These are phyloP conservation scores for Pterophyllum scalare DNA, from an alignment of 2,113 vertebrate genomes.

Conservation along the genomic window DNA sequence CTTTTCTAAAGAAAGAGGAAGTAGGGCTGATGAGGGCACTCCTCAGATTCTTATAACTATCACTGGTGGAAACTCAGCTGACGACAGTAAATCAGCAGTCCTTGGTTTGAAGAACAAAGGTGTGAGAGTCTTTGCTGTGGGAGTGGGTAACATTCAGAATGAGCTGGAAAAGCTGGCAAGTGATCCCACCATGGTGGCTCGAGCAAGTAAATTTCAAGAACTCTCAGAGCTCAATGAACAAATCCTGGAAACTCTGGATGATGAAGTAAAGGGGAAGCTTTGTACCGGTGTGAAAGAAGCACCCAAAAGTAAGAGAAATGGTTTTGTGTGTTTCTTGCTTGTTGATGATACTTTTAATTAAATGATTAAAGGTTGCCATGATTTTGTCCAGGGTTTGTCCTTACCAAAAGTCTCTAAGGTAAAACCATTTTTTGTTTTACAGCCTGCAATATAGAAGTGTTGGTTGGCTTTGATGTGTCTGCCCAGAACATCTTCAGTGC, in stretches of 20 bases:
- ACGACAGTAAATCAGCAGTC: slow-evolving; percentile 86
- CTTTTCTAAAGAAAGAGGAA: slow-evolving; percentile 89
- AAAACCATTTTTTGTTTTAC: slow-evolving; percentile 41
- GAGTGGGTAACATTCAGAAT: slow-evolving; percentile 82
- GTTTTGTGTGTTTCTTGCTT: not conserved
- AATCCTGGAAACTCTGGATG: slow-evolving; percentile 86
- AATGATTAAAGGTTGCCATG: not conserved
- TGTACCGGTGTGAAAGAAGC: slow-evolving; percentile 73
- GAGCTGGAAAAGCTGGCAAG: slow-evolving; percentile 88
- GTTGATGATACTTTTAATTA: not conserved
- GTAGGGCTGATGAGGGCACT: slow-evolving; percentile 86
- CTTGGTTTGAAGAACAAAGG: slow-evolving; percentile 81
- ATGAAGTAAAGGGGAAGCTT: slow-evolving; percentile 85
- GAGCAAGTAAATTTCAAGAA: slow-evolving; percentile 79
- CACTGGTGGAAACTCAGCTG: slow-evolving; percentile 86
- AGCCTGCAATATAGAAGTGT: slow-evolving; percentile 91
- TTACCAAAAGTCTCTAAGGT: not conserved
- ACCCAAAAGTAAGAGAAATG: slow-evolving; percentile 77
- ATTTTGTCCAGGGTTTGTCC: not conserved
- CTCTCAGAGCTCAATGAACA: slow-evolving; percentile 92
- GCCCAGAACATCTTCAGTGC: slow-evolving; percentile 85
- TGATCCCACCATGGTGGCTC: slow-evolving; percentile 83
- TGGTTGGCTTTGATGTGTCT: slow-evolving; percentile 92
- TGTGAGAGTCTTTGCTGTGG: slow-evolving; percentile 89
- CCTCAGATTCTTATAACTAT: slow-evolving; percentile 92